Evolutionary conservation across 2,888 invertebrate genomes (phyloP).

Genomic region (Pegoplata infirma): DNA sequence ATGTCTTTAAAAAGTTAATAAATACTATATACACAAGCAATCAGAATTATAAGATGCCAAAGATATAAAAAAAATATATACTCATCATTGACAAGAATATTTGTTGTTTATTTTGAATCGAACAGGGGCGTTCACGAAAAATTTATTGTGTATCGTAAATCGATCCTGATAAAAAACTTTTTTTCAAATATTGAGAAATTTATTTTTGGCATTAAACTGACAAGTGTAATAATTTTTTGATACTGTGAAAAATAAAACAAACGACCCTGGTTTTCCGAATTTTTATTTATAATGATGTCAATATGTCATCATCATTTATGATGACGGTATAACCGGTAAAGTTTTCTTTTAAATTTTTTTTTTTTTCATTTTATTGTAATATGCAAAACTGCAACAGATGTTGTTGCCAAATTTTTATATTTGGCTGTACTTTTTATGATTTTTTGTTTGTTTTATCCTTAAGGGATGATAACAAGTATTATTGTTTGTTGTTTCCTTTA

Average conservation of each 20-base stretch:
- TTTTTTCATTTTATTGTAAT: not conserved
- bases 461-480: conserved; percentile 32
- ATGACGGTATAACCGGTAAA: too few species aligned
- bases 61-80: not conserved
- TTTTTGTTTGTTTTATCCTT: conserved; percentile 1
- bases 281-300: conserved; percentile 40
- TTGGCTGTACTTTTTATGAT: conserved; percentile 2
- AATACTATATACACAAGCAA: too few species aligned
- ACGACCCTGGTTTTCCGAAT: not conserved
- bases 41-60: too few species aligned
- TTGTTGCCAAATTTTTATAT: conserved; percentile 7
- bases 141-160: too few species aligned
- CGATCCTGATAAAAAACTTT: too few species aligned
- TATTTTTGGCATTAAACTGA: too few species aligned
- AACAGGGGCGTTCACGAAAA: too few species aligned
- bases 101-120: too few species aligned
- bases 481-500: conserved; percentile 14
- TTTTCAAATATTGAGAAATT: too few species aligned
- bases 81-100: conserved; percentile 10
- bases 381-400: conserved; percentile 17
- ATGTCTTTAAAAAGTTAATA: not conserved
- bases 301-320: conserved; percentile 47
- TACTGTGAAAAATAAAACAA: too few species aligned
- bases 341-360: too few species aligned
- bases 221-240: too few species aligned